Evolutionary conservation across 1,140 invertebrate genomes (phyloP).

Genomic region (Ips typographus): DNA sequence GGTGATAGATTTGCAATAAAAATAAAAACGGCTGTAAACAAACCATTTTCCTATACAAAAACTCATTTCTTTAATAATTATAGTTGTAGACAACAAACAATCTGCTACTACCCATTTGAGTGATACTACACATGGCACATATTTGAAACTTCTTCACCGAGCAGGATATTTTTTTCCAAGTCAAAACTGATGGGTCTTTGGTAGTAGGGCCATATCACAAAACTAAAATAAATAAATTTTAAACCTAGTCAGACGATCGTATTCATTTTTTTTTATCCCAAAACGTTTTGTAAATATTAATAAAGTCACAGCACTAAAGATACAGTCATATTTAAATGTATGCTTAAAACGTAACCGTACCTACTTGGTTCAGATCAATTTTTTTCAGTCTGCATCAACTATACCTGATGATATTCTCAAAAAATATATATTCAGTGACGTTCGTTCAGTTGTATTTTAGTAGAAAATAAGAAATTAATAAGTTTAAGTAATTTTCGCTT

Average conservation of each 20-base stretch:
- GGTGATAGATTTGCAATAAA: neutral
- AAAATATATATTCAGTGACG: too few species aligned
- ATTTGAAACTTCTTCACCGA: slow-evolving; percentile 24
- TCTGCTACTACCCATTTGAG: too few species aligned
- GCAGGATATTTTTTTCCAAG: neutral
- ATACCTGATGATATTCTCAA: too few species aligned
- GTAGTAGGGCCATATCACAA: slow-evolving; percentile 49
- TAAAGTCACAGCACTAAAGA: slow-evolving; percentile 51
- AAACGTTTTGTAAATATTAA: slow-evolving; percentile 33
- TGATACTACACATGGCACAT: neutral
- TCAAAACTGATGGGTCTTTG: slow-evolving; percentile 45
- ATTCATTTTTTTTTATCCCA: slow-evolving; percentile 41
- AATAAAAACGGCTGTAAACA: slow-evolving; percentile 28
- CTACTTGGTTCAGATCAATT: slow-evolving; percentile 45
- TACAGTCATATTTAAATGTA: slow-evolving; percentile 48
- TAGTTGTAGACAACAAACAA: too few species aligned
- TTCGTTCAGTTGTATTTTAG: too few species aligned
- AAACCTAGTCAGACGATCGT: slow-evolving; percentile 48
- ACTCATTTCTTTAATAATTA: neutral
- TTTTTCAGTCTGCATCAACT: neutral
- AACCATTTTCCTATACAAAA: neutral
- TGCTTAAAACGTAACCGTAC: slow-evolving; percentile 46
- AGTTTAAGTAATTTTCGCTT: too few species aligned
- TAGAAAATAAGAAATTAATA: too few species aligned
- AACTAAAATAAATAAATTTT: slow-evolving; percentile 41